phyloP scores from a whole-genome alignment of 1,140 invertebrate species.

The Cydia amplana region DNA sequence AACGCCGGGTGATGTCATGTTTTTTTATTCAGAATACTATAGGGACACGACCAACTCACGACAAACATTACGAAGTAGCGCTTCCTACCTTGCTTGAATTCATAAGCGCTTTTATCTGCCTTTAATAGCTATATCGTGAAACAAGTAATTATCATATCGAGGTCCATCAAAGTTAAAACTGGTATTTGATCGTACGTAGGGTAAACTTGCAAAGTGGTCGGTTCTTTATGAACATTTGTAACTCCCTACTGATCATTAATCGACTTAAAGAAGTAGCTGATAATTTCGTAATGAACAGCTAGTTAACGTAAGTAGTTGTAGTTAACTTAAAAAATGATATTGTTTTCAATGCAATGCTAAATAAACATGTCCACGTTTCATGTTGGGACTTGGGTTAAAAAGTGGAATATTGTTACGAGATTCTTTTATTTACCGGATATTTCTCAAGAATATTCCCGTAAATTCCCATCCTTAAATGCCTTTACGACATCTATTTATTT shows the following conservation, averaged over 20 bases:
- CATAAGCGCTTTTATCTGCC: constrained; percentile 25
- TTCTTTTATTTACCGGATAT: too few species aligned
- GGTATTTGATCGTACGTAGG: not conserved
- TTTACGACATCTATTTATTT: too few species aligned
- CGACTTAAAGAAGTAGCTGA: too few species aligned
- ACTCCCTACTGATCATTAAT: not conserved
- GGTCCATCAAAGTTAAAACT: constrained; percentile 16
- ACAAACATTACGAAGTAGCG: constrained; percentile 26
- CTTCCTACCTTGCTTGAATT: constrained; percentile 42
- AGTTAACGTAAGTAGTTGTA: too few species aligned
- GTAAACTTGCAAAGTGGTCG: not conserved
- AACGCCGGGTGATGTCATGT: constrained; percentile 42
- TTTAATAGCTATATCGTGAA: constrained; percentile 31
- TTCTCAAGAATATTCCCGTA: too few species aligned
- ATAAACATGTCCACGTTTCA: too few species aligned
- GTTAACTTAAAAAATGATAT: too few species aligned
- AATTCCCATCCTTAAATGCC: too few species aligned
- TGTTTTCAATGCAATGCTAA: too few species aligned
- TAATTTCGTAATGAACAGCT: too few species aligned
- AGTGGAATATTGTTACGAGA: too few species aligned
- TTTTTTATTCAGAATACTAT: constrained; percentile 37
- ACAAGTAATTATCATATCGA: constrained; percentile 24
- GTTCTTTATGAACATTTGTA: not conserved
- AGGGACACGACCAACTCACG: constrained; percentile 26
- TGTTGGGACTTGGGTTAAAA: too few species aligned